Conservation (phyloP, 64 coral and sea anemone species). For the Catalaphyllia jardinei region DNA sequence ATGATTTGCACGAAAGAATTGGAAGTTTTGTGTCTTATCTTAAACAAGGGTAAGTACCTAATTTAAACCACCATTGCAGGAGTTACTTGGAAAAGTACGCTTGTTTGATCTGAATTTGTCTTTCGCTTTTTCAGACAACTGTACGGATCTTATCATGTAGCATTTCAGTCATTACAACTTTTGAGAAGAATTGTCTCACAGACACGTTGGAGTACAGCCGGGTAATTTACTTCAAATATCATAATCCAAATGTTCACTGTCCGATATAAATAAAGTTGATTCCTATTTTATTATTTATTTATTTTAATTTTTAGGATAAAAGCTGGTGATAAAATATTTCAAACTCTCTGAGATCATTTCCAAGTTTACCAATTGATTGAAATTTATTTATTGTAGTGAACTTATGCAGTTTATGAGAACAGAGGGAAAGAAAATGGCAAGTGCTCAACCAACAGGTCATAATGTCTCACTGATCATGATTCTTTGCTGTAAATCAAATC, state of each 20-base stretch:
- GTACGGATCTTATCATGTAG: constrained; percentile 83
- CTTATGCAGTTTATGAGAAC: constrained; percentile 82
- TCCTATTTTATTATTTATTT: neutral
- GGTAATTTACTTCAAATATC: constrained; percentile 65
- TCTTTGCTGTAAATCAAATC: neutral
- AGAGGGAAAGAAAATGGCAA: constrained; percentile 86
- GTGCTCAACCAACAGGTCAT: constrained; percentile 84
- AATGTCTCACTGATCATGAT: neutral
- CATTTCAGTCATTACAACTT: constrained; percentile 82
- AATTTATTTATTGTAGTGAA: constrained; percentile 37
- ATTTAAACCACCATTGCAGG: no score
- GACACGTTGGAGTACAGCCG: constrained; percentile 86
- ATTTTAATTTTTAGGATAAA: no score
- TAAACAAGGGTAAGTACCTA: constrained; percentile 52
- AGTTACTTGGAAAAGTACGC: neutral
- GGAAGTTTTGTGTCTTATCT: constrained; percentile 61
- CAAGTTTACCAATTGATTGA: no score
- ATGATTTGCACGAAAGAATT: constrained; percentile 65
- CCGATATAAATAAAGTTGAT: no score
- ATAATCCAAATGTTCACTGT: neutral
- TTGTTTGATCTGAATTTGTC: neutral
- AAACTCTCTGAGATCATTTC: no score
- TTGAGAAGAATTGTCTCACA: constrained; percentile 79
- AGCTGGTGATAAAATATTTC: no score
- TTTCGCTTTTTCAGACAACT: constrained; percentile 50